Evolutionary conservation across 2,888 invertebrate genomes (phyloP).

Genomic region (Drosophila putrida): DNA sequence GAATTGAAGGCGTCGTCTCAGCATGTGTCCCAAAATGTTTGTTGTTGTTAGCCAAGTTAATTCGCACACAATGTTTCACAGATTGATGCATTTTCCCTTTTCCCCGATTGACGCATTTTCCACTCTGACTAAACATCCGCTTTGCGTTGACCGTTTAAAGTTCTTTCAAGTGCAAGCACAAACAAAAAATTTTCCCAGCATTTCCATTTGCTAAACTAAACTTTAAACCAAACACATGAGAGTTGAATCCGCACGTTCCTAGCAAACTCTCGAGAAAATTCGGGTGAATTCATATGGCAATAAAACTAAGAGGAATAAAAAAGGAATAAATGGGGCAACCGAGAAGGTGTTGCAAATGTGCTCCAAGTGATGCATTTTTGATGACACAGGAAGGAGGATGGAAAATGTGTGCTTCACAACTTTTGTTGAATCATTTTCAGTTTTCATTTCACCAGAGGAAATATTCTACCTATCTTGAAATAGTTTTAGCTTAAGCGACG

Average conservation of each 20-base stretch:
- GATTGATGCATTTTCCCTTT: slow-evolving; percentile 42
- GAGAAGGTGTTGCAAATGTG: slow-evolving; percentile 44
- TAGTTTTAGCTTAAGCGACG: slow-evolving; percentile 12
- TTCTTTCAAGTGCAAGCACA: slow-evolving; percentile 49
- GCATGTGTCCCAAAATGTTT: slow-evolving; percentile 46
- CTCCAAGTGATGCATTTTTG: slow-evolving; percentile 54
- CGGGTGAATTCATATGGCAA: slow-evolving; percentile 17
- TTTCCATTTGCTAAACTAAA: slow-evolving; percentile 32
- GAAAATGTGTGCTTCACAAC: slow-evolving; percentile 24
- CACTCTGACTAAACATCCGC: slow-evolving; percentile 49
- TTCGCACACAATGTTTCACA: slow-evolving; percentile 30
- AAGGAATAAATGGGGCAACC: slow-evolving; percentile 12
- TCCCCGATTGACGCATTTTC: neutral
- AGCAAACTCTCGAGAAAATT: slow-evolving; percentile 35
- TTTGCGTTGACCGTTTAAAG: slow-evolving; percentile 35
- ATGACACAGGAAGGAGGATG: slow-evolving; percentile 24
- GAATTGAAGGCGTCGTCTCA: slow-evolving; percentile 26
- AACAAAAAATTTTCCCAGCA: slow-evolving; percentile 20
- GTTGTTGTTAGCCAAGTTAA: slow-evolving; percentile 33
- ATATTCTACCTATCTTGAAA: slow-evolving; percentile 16
- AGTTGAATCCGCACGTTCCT: slow-evolving; percentile 28
- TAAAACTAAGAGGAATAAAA: slow-evolving; percentile 9
- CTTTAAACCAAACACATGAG: slow-evolving; percentile 28
- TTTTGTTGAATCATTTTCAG: slow-evolving; percentile 29
- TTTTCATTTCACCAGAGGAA: slow-evolving; percentile 13